phyloP scores from a whole-genome alignment of 2,113 vertebrate genomes.

The Pseudopipra pipra region DNA sequence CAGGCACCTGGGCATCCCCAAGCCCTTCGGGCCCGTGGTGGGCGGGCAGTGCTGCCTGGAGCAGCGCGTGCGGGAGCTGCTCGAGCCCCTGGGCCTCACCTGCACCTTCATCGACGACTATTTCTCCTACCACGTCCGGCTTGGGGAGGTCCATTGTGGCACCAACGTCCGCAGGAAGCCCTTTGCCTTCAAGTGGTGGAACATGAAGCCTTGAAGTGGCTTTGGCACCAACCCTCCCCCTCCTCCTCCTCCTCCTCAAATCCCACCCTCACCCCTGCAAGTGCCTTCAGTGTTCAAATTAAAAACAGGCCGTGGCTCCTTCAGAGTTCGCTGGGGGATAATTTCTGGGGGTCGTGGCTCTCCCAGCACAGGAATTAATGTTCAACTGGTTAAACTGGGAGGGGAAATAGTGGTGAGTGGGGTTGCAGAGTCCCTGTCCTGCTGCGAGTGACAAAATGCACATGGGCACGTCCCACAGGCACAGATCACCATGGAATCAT shows the following conservation, averaged over 20 bases:
- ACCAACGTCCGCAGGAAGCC: constrained; percentile 83
- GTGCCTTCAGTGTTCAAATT: background rate
- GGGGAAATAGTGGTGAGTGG: accelerated
- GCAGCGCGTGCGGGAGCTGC: constrained; percentile 72
- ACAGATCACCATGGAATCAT: background rate
- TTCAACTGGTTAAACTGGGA: background rate
- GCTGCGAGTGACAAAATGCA: too few species aligned
- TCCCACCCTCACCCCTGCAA: background rate
- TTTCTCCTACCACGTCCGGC: constrained; percentile 74
- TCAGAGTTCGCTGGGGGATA: background rate
- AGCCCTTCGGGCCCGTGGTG: constrained; percentile 86
- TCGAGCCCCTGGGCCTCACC: constrained; percentile 81
- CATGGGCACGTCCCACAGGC: too few species aligned
- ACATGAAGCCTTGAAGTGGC: constrained; percentile 73
- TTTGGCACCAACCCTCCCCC: accelerated
- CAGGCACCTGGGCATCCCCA: constrained; percentile 84
- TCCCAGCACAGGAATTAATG: background rate
- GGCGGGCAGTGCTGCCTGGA: constrained; percentile 81
- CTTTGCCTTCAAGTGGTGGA: constrained; percentile 88
- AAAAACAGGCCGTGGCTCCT: background rate
- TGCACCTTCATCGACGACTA: constrained; percentile 88
- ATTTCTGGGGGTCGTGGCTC: background rate
- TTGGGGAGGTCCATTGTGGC: constrained; percentile 87
- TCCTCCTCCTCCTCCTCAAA: background rate
- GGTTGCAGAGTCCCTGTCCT: too few species aligned